phyloP scores from a whole-genome alignment of 2,797 vertebrate species.

The Anabas testudineus region DNA sequence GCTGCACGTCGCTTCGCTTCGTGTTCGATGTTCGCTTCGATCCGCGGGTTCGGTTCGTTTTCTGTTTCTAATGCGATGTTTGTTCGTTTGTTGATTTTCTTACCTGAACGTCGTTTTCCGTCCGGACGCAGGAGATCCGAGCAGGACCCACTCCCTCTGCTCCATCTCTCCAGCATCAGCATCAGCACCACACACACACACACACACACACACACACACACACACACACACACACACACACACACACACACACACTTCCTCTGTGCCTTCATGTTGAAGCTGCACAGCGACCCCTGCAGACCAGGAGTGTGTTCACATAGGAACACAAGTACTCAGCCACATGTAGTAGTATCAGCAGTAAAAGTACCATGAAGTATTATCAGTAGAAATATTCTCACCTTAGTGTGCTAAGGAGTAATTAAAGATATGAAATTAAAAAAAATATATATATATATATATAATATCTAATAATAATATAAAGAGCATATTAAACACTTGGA shows the following conservation, averaged over 20 bases:
- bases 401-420: too few species aligned
- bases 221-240: slow-evolving; percentile 16
- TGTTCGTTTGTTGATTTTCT: slow-evolving; percentile 14
- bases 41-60: not conserved
- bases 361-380: too few species aligned
- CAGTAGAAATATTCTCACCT: too few species aligned
- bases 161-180: slow-evolving; percentile 74
- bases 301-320: not conserved
- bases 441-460: too few species aligned
- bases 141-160: slow-evolving; percentile 45
- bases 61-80: accelerated
- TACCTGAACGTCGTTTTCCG: slow-evolving; percentile 58
- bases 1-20: not conserved
- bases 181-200: slow-evolving; percentile 39
- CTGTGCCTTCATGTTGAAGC: not conserved
- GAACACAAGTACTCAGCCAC: not conserved
- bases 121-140: slow-evolving; percentile 44
- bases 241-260: slow-evolving; percentile 19
- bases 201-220: slow-evolving; percentile 17
- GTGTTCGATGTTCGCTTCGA: not conserved
- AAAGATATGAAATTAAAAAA: too few species aligned
- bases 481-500: too few species aligned
- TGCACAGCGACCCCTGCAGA: slow-evolving; percentile 45
- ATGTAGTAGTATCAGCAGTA: not conserved
- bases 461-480: too few species aligned